A percentile compares a stretch with the other conserved stretches of the same genome.
phyloP scores from a whole-genome alignment of 2,888 invertebrate genomes.

The Megalurothrips usitatus region DNA sequence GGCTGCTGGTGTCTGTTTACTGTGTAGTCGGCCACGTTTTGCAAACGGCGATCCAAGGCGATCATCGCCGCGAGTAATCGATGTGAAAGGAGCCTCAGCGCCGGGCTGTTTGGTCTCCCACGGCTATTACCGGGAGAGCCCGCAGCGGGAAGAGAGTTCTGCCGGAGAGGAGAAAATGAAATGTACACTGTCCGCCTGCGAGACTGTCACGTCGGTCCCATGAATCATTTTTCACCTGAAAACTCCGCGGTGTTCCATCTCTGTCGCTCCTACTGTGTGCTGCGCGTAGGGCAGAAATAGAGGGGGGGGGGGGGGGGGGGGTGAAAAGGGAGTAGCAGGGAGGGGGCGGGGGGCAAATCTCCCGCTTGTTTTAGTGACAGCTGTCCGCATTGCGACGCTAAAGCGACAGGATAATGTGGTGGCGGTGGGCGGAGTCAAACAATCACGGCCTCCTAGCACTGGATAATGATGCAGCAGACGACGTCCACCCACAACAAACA shows the following conservation, averaged over 20 bases:
- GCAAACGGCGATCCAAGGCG: too few relatives aligned
- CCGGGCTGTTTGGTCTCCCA: neutral
- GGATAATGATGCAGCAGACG: conserved; percentile 23
- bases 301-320: neutral
- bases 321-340: neutral
- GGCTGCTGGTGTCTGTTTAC: too few relatives aligned
- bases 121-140: neutral
- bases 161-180: neutral
- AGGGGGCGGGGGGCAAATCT: neutral
- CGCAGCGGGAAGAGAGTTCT: neutral
- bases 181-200: neutral
- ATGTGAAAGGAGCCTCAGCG: too few relatives aligned
- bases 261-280: too few relatives aligned
- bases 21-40: too few relatives aligned
- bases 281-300: too few relatives aligned
- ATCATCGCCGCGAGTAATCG: too few relatives aligned
- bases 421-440: conserved; percentile 18
- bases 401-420: conserved; percentile 5
- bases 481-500: conserved; percentile 22
- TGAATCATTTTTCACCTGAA: neutral
- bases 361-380: conserved; percentile 17
- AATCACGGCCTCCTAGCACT: conserved; percentile 12
- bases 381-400: neutral
- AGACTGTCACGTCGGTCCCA: neutral
- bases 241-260: too few relatives aligned